Conservation (phyloP, 2,113 vertebrate genomes). For the Antechinus flavipes region DNA sequence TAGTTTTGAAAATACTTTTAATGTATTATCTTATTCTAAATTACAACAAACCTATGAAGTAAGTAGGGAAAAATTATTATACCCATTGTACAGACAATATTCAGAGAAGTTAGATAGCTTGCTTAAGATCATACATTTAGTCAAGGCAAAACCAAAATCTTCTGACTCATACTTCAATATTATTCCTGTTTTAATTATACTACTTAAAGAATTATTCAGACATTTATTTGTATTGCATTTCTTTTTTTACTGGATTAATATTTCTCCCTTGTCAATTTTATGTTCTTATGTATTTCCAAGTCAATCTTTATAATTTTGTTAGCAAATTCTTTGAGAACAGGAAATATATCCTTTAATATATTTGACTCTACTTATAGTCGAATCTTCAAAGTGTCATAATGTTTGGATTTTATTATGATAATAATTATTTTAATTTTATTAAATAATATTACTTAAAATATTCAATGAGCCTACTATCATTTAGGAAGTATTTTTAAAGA, state of each 20-base stretch:
- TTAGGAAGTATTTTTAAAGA: neutral
- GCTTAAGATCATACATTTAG: neutral
- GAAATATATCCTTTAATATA: slow-evolving; percentile 16
- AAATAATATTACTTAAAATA: neutral
- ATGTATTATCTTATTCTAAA: neutral
- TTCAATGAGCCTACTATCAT: neutral
- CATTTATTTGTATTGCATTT: slow-evolving; percentile 22
- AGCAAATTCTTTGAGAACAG: slow-evolving; percentile 13
- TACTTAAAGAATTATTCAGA: slow-evolving; percentile 39
- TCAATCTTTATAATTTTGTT: neutral
- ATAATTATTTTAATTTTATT: slow-evolving; percentile 27
- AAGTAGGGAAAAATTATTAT: neutral
- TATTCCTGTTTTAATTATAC: slow-evolving; percentile 53
- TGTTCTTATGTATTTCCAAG: slow-evolving; percentile 14
- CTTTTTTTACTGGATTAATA: neutral
- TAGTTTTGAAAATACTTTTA: neutral
- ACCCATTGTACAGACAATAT: neutral
- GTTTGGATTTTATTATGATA: slow-evolving; percentile 12
- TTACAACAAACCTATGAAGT: neutral
- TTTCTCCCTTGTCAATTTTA: neutral
- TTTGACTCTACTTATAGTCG: neutral
- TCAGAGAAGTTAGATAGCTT: slow-evolving; percentile 7
- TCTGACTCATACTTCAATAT: slow-evolving; percentile 43
- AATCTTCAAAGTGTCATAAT: neutral
- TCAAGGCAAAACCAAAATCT: neutral